Conservation (phyloP, 37 sponge, comb jelly and placozoan species). For the Haliclona indistincta region DNA sequence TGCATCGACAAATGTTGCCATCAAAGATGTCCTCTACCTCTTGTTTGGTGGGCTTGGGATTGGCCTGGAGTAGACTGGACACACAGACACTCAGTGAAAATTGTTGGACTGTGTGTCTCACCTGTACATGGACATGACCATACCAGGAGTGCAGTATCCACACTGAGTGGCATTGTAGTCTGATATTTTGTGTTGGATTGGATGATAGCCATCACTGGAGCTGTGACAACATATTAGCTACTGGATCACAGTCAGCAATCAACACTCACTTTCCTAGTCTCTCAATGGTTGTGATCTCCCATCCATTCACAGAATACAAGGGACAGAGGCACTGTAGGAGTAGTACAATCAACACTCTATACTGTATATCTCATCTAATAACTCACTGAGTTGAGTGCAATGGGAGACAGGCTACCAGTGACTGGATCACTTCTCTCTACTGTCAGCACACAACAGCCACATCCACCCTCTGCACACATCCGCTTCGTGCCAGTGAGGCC, state of each 20-base stretch:
- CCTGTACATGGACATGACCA: conserved; percentile 81
- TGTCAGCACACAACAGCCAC: conserved; percentile 75
- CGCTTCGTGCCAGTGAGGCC: conserved; percentile 74
- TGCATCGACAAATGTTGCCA: conserved; percentile 67
- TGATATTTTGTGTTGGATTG: conserved; percentile 39
- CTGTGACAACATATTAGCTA: conserved; percentile 2
- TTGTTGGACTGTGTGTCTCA: no score
- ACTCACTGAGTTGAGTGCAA: conserved; percentile 78
- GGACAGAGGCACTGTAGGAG: conserved; percentile 70
- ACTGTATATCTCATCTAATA: background rate
- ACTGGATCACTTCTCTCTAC: conserved; percentile 11
- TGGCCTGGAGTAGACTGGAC: conserved; percentile 26
- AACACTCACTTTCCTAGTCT: conserved; percentile 71
- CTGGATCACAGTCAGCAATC: no score
- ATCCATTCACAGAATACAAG: conserved; percentile 68
- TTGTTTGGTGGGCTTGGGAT: conserved; percentile 30
- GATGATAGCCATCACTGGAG: conserved; percentile 22
- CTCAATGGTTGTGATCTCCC: conserved; percentile 75
- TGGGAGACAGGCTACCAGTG: no score
- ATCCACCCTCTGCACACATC: conserved; percentile 87
- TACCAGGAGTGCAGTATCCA: conserved; percentile 77
- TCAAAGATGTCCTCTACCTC: conserved; percentile 51
- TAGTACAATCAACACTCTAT: background rate
- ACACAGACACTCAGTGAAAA: background rate
- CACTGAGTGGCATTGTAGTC: conserved; percentile 65